phyloP scores from a whole-genome alignment of 2,888 invertebrate species.

The Icerya purchasi region DNA sequence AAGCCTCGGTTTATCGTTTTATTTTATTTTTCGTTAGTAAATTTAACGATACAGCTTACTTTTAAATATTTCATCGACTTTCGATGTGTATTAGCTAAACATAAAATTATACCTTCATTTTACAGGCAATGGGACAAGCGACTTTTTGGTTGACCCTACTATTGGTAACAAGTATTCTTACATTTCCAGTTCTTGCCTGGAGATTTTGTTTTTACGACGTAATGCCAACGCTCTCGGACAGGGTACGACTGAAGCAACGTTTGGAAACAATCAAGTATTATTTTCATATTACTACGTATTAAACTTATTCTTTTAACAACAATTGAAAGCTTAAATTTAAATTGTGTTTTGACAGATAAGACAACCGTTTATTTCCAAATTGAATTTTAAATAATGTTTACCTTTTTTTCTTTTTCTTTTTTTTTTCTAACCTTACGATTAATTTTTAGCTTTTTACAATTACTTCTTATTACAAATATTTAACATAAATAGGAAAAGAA shows the following conservation, averaged over 20 bases:
- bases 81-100: slow-evolving; percentile 4
- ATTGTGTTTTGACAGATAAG: too few relatives aligned
- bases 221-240: slow-evolving; percentile 74
- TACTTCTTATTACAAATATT: not conserved
- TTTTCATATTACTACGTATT: not conserved
- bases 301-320: not conserved
- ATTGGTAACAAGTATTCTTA: slow-evolving; percentile 46
- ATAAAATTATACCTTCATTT: too few relatives aligned
- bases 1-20: too few relatives aligned
- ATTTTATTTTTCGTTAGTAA: too few relatives aligned
- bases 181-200: slow-evolving; percentile 83
- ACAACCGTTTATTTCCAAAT: not conserved
- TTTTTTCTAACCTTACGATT: not conserved
- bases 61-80: not conserved
- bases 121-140: slow-evolving; percentile 68
- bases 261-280: slow-evolving; percentile 31
- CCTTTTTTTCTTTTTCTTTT: not conserved
- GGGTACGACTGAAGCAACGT: slow-evolving; percentile 61
- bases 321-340: too few relatives aligned
- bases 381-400: not conserved
- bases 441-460: not conserved
- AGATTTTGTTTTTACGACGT: slow-evolving; percentile 85
- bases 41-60: too few relatives aligned
- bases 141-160: slow-evolving; percentile 69
- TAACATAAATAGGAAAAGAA: not conserved